Percentiles rank a stretch among this genome's conserved stretches.
These are phyloP conservation scores for Eudemis profundana DNA, from an alignment of 2,888 invertebrate genomes.

Conservation along the genomic window DNA sequence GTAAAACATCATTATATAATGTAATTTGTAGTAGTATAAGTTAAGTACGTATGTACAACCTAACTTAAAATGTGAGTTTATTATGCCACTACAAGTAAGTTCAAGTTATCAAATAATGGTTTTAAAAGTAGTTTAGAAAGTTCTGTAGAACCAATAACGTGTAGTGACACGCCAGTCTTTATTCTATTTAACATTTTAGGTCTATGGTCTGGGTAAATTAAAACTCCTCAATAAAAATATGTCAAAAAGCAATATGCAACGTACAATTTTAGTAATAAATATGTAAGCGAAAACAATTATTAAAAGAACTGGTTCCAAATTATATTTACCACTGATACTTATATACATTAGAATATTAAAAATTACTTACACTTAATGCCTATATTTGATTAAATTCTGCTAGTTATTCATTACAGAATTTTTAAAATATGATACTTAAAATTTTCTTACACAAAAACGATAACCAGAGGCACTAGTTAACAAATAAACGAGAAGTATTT, in stretches of 20 bases:
- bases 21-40: neutral
- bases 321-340: slow-evolving; percentile 38
- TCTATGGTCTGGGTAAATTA: slow-evolving; percentile 4
- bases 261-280: slow-evolving; percentile 41
- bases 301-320: slow-evolving; percentile 32
- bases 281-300: slow-evolving; percentile 34
- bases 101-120: neutral
- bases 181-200: slow-evolving; percentile 18
- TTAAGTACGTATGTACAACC: too few species aligned
- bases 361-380: neutral
- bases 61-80: neutral
- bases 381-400: slow-evolving; percentile 11
- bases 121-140: slow-evolving; percentile 5
- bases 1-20: neutral
- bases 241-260: slow-evolving; percentile 43
- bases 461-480: neutral
- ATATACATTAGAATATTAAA: slow-evolving; percentile 27
- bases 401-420: neutral
- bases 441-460: neutral
- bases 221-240: slow-evolving; percentile 25
- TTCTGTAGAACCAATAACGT: slow-evolving; percentile 3
- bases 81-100: neutral
- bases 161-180: slow-evolving; percentile 1
- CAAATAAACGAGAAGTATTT: neutral
- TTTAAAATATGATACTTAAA: neutral